phyloP scores from a whole-genome alignment of 2,113 vertebrate species.

The Zeus faber region DNA sequence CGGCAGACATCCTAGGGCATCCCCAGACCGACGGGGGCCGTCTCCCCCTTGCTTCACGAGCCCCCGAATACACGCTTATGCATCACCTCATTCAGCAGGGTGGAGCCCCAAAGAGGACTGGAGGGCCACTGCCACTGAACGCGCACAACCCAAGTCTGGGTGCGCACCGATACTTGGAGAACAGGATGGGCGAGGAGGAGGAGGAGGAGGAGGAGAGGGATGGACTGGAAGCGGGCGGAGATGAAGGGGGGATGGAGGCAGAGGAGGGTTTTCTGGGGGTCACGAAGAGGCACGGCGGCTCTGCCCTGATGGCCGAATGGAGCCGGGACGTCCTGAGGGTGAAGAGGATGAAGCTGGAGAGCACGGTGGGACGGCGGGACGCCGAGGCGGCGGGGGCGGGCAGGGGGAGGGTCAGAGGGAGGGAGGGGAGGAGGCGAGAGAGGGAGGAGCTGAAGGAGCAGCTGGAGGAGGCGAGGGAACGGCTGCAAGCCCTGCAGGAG shows the following conservation, averaged over 20 bases:
- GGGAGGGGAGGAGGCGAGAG: conserved; percentile 64
- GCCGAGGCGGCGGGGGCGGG: conserved; percentile 28
- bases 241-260: conserved; percentile 33
- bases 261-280: conserved; percentile 33
- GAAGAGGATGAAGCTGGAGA: conserved; percentile 70
- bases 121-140: conserved; percentile 37
- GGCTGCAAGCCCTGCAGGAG: conserved; percentile 74
- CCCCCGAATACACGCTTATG: conserved; percentile 64
- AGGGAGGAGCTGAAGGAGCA: conserved; percentile 75
- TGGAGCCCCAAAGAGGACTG: conserved; percentile 53
- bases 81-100: conserved; percentile 70
- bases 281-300: conserved; percentile 45
- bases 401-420: conserved; percentile 43
- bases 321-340: conserved; percentile 56
- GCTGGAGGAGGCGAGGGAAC: conserved; percentile 73
- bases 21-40: conserved; percentile 35
- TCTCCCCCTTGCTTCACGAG: conserved; percentile 44
- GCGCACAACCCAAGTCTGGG: conserved; percentile 25
- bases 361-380: conserved; percentile 28
- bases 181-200: conserved; percentile 16
- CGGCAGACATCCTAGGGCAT: conserved; percentile 48
- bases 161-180: conserved; percentile 36
- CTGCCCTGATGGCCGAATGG: conserved; percentile 45
- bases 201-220: conserved; percentile 41
- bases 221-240: conserved; percentile 30